Evolutionary conservation across 2,888 invertebrate genomes (phyloP).

Genomic region (Heliconius ismenius): DNA sequence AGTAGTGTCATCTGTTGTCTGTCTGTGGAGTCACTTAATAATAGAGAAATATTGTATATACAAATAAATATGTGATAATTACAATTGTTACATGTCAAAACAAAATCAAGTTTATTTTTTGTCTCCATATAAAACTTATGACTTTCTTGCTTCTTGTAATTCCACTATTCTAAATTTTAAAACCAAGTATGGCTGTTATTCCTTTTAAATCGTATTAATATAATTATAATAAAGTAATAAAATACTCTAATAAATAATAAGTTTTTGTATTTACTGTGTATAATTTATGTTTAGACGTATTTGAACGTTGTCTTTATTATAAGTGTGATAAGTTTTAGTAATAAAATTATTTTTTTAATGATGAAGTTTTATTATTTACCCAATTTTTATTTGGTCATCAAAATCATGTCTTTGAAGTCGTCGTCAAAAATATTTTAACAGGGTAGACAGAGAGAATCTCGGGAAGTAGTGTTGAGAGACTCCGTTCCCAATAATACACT

Average conservation of each 20-base stretch:
- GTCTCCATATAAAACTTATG: background rate
- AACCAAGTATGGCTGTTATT: conserved; percentile 11
- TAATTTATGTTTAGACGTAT: conserved; percentile 12
- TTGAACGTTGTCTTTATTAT: conserved; percentile 21
- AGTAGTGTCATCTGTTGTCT: background rate
- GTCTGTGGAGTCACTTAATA: background rate
- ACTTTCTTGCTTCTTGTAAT: background rate
- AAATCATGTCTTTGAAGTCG: background rate
- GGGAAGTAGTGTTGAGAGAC: background rate
- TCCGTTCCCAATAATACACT: no score
- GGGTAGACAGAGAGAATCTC: background rate
- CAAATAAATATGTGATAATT: background rate
- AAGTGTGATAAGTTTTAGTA: conserved; percentile 25
- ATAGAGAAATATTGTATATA: background rate
- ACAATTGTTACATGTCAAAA: background rate
- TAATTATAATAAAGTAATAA: background rate
- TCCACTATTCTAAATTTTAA: background rate
- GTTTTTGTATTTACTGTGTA: background rate
- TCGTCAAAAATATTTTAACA: background rate
- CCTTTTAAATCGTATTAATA: background rate
- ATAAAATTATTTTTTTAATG: conserved; percentile 28
- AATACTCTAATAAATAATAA: background rate
- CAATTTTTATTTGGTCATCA: background rate
- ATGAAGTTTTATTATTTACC: background rate
- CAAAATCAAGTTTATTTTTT: background rate